These are phyloP conservation scores for Agrochola litura DNA, from an alignment of 2,888 invertebrate species.

Conservation along the genomic window DNA sequence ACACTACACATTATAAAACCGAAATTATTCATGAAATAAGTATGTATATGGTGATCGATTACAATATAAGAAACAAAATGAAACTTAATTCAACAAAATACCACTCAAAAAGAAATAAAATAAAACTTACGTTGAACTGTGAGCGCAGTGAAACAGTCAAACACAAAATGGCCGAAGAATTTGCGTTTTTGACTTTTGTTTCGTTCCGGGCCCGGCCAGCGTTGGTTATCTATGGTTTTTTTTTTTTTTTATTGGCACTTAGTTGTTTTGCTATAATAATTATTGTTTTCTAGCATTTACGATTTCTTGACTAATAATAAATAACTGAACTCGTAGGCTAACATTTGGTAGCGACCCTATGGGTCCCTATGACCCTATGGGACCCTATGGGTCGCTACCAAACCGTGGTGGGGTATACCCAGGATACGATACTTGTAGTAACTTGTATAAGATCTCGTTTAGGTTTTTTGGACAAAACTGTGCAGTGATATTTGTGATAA, in stretches of 20 bases:
- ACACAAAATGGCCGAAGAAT: slow-evolving; percentile 85
- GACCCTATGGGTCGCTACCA: no score
- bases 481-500: no score
- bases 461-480: no score
- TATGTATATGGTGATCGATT: not conserved
- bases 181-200: slow-evolving; percentile 2
- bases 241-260: slow-evolving; percentile 6
- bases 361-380: no score
- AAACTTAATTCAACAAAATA: not conserved
- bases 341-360: no score
- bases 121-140: slow-evolving; percentile 87
- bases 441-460: no score
- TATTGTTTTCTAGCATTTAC: not conserved
- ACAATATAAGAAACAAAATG: not conserved
- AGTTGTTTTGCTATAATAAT: slow-evolving; percentile 18
- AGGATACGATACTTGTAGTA: no score
- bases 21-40: not conserved
- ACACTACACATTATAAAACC: not conserved
- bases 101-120: not conserved
- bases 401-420: no score
- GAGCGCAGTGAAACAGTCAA: slow-evolving; percentile 83
- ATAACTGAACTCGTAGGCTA: not conserved
- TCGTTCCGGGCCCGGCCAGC: not conserved
- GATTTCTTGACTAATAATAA: not conserved
- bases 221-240: slow-evolving; percentile 14